Evolutionary conservation across 2,113 vertebrate species (phyloP).

Genomic region (Aleadryas rufinucha): DNA sequence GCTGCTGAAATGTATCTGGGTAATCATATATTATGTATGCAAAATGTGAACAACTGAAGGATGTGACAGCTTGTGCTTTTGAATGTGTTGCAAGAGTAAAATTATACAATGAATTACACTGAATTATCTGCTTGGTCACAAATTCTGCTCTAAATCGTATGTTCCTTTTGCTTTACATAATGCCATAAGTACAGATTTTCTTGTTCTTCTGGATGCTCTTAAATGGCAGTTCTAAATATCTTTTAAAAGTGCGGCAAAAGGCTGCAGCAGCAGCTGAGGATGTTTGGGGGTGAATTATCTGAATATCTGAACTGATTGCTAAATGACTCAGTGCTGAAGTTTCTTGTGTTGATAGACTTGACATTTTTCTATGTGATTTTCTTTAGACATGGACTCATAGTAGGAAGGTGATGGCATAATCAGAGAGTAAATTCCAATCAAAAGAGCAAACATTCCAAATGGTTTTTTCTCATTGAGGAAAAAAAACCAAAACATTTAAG

Average conservation of each 20-base stretch:
- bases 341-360: background rate
- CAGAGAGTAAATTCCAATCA: background rate
- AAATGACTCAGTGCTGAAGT: background rate
- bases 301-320: background rate
- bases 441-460: background rate
- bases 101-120: background rate
- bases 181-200: background rate
- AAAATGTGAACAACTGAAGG: background rate
- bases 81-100: background rate
- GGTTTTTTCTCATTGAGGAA: background rate
- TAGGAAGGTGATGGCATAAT: background rate
- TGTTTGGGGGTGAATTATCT: background rate
- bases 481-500: background rate
- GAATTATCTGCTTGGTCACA: background rate
- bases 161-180: background rate
- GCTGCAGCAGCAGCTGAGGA: background rate
- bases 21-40: background rate
- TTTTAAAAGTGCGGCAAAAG: background rate
- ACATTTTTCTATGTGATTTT: background rate
- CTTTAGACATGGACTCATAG: background rate
- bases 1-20: background rate
- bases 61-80: background rate
- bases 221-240: background rate
- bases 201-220: background rate
- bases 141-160: background rate